Base-by-base conservation (phyloP, 2,888 invertebrate species). In the Ceriagrion tenellum region DNA sequence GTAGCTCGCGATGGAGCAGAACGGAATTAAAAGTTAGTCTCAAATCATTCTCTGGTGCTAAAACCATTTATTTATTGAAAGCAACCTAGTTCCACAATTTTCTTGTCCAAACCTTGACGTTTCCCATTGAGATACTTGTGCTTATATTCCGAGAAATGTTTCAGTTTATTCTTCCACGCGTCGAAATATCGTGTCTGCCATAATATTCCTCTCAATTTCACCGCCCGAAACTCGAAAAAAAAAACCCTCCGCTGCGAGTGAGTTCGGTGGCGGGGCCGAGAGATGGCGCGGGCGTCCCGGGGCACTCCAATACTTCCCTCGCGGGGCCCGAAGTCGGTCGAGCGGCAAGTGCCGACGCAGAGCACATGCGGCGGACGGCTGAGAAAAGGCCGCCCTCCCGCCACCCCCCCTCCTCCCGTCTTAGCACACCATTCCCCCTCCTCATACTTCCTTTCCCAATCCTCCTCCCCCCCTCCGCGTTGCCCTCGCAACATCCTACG, bases 251-350 rank as follows among this genome's bases (percentile, higher is more conserved):
- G 8, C 30, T 12, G 16, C 35, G 30, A 81, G 16, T 35, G 16
- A 47, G 93, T 93, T 93, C 55, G 23, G 16, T 3, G 26, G 69
- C 12, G 6, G 26, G 47, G 23, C 40, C 69, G 69, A 93, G 93
- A 93, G 93, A 69, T 93, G 69, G 69, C 93, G 74, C 35, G 74
- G 69, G 69, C 2, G 69, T 26, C 93, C 69, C 93, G 40, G 63
- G 18, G 30, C 40, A 40, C 74, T 47, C 69, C 59, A 20, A 8
- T 20, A 8, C 18, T 20, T 59, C 12, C 40, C 63, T 69, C 90
- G 90, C 30, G 20, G 56, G 20, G 30, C 16, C 59, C 90, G 20
- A 18, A 26, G 23, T 88, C 47, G 47, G 20, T 59, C 59, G 23
- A 40, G 47, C 88, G 88, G 23, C 88, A 8, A 55, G 88, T 47